Conservation (phyloP, 2,888 invertebrate genomes). For the Cheilosia impressa region DNA sequence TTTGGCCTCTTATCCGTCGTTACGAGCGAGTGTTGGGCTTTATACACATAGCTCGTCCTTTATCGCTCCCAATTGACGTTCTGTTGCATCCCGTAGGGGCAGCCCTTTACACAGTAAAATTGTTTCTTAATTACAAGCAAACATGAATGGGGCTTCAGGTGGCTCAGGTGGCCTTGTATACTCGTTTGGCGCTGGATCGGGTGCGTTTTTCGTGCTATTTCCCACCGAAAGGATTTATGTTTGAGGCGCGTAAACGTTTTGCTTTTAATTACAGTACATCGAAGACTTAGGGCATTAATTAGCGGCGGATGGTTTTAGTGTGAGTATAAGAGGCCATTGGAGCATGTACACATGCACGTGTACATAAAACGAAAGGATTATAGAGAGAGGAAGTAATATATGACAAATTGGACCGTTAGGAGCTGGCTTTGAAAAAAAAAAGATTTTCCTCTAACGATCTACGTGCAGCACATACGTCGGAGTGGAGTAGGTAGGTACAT, state of each 20-base stretch:
- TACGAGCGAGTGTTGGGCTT: slow-evolving; percentile 32
- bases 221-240: slow-evolving; percentile 43
- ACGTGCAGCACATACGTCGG: slow-evolving; percentile 14
- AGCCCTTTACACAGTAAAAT: slow-evolving; percentile 50
- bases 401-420: slow-evolving; percentile 25
- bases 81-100: slow-evolving; percentile 65
- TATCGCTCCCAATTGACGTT: slow-evolving; percentile 67
- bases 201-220: slow-evolving; percentile 47
- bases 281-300: slow-evolving; percentile 56
- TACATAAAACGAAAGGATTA: slow-evolving; percentile 32
- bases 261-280: slow-evolving; percentile 54
- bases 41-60: slow-evolving; percentile 45
- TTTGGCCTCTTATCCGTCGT: slow-evolving; percentile 4
- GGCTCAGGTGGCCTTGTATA: slow-evolving; percentile 29
- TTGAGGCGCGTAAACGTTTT: slow-evolving; percentile 63
- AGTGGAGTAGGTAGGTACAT: not conserved
- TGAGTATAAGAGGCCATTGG: slow-evolving; percentile 36
- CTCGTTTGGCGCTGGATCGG: slow-evolving; percentile 11
- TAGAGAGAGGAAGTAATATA: slow-evolving; percentile 18
- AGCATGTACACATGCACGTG: slow-evolving; percentile 4
- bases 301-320: slow-evolving; percentile 41
- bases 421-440: slow-evolving; percentile 1
- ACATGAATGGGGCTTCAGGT: slow-evolving; percentile 66
- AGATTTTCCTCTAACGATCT: not conserved
- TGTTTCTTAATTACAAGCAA: slow-evolving; percentile 70